Base-by-base conservation (phyloP, 2,888 invertebrate species). In the Chirona hameri region DNA sequence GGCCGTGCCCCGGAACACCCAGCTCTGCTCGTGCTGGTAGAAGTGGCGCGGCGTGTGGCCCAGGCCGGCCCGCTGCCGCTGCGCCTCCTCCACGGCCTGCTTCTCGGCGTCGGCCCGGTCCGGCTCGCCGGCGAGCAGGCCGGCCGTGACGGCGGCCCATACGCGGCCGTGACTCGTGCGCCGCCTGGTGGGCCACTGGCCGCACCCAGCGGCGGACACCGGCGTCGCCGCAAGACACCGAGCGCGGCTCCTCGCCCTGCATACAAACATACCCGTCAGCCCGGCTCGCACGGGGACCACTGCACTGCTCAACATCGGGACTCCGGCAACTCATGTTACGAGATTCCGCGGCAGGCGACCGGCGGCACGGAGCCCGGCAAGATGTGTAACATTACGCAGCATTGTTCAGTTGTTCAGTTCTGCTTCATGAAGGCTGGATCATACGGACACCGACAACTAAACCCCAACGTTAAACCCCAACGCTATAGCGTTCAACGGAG, bases 141-240 rank as follows among this genome's bases (percentile, higher is more conserved):
- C 88, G 83, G 87, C 87, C 9, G 89, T 89, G 18, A 90, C 90
- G 85, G 88, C 86, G 80, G 87, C 86, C 90, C 90, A 90, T 31
- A 90, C 86, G 82, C 87, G 87, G 3, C 90, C 90, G 86, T 0
- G 90, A 90, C 85, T 90, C 90, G 85, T 89, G 90, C 90, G 90
- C 90, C 85, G 90, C 89, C 72, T 90, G 90, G 83, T 86, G 86
- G 7, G 89, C 87, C 85, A 87, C 87, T 84, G 88, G 89, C 3
- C 87, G 83, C 52, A 87, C 85, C 69, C 86, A 87, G 29, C 88
- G 86, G 27, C 90, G 7, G 88, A 89, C 55, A 88, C 87, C 12
- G 89, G 87, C 79, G 88, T 87, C 85, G 90, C 89, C 46, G 89
- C 86, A 84, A 88, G 89, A n/a, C 89, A 87, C 87, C 84, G 88